Evolutionary conservation across 2,113 vertebrate species (phyloP), one percentile per base, ranked within the genome.

Genomic region (Symphodus melops): DNA sequence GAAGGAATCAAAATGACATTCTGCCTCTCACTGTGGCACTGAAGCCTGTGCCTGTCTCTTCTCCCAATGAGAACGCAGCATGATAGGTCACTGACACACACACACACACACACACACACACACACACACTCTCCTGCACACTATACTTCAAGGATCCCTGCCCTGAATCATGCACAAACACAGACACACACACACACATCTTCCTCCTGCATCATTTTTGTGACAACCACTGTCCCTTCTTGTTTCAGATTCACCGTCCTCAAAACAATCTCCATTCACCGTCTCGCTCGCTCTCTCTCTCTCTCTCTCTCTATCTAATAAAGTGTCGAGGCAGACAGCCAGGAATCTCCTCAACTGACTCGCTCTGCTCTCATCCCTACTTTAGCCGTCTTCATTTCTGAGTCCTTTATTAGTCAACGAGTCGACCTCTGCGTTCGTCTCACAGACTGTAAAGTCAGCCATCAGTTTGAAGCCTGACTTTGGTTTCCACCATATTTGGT

Each of bases 1-100:
- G 60, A 77, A 20, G 70, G 68, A 83, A 79, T 82, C 79, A 81
- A 80, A 81, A 76, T 75, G 83, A 89, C 84, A 80, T 76, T 58
- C 37, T 62, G 70, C 51, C 71, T 84, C 82, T 79, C 64, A 73
- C 66, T 74, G 77, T 81, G 75, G 72, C 54, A 52, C 54, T 39
- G 81, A 80, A 41, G 72, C 79, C 80, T 68, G 77, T 71, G 69
- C 58, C 69, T 82, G 69, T 64, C 82, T 64, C 65, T 60, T 59
- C 75, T 65, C 72, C 68, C 79, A 63, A 56, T 56, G 62, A 77
- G 59, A 73, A 53, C 48, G 36, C 56, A 77, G 28, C 77, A 72
- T 74, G 75, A 81, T 74, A 66, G 73, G 79, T 82, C 81, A 53
- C 56, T 25, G 4, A 33, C 28, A 33, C 28, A 33, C 28, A 68